Conservation (phyloP, 2,888 invertebrate genomes). For the Lycaena phlaeas region DNA sequence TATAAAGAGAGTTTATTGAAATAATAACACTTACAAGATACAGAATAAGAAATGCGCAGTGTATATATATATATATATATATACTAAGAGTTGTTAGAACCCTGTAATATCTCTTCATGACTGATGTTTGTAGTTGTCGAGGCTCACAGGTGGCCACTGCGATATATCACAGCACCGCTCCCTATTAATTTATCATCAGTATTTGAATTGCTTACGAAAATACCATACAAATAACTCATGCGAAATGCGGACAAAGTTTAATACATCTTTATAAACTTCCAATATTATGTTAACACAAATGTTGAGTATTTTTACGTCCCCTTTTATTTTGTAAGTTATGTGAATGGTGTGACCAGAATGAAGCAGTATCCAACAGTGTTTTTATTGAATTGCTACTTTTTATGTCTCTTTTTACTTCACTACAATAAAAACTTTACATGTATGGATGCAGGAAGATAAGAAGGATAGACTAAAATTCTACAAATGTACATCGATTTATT, state of each 20-base stretch:
- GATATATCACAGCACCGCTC: slow-evolving; percentile 28
- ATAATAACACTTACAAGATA: no score
- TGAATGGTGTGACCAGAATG: not conserved
- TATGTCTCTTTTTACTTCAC: no score
- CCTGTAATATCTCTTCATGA: slow-evolving; percentile 29
- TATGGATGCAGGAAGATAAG: no score
- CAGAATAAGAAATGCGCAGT: no score
- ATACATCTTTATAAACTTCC: slow-evolving; percentile 1
- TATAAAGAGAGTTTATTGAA: no score
- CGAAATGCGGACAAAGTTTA: slow-evolving; percentile 1
- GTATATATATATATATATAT: not conserved
- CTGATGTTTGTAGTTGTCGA: slow-evolving; percentile 36
- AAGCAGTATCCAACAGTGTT: not conserved
- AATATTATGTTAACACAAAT: slow-evolving; percentile 1
- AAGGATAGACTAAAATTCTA: no score
- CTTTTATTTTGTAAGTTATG: not conserved
- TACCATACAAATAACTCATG: not conserved
- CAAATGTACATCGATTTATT: no score
- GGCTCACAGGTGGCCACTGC: slow-evolving; percentile 27
- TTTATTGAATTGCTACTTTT: no score
- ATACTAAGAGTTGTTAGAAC: not conserved
- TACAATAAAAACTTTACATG: no score
- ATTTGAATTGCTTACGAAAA: not conserved
- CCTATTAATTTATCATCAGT: slow-evolving; percentile 30
- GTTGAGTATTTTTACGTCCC: not conserved